A percentile compares a stretch with the other conserved stretches of the same genome.
These are phyloP conservation scores for Caprella mutica DNA, from an alignment of 2,888 invertebrate species.

Conservation along the genomic window DNA sequence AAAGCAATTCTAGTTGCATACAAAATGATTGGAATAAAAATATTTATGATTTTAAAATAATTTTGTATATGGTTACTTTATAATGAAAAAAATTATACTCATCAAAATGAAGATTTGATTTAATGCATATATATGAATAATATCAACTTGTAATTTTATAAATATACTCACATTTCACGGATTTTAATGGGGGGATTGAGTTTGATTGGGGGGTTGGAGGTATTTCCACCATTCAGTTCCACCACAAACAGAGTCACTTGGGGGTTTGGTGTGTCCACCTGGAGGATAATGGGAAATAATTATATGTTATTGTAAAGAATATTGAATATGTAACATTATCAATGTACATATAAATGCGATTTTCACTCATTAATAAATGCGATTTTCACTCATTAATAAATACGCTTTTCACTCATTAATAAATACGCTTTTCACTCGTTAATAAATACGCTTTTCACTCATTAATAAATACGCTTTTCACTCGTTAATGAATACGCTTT, in stretches of 20 bases:
- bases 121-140: background rate
- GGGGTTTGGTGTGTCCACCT: slow-evolving; percentile 31
- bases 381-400: too few relatives aligned
- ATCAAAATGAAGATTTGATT: background rate
- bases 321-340: background rate
- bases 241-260: slow-evolving; percentile 23
- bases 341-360: slow-evolving; percentile 1
- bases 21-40: too few relatives aligned
- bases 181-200: slow-evolving; percentile 26
- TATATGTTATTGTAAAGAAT: background rate
- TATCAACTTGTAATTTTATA: background rate
- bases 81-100: background rate
- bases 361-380: background rate
- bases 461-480: too few relatives aligned
- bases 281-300: too few relatives aligned
- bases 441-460: too few relatives aligned
- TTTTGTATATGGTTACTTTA: too few relatives aligned
- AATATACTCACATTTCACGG: slow-evolving; percentile 27
- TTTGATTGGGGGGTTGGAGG: slow-evolving; percentile 2
- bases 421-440: too few relatives aligned
- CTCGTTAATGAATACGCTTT: too few relatives aligned
- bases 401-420: background rate
- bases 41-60: too few relatives aligned
- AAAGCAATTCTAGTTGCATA: too few relatives aligned
- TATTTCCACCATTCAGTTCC: slow-evolving; percentile 8